Evolutionary conservation across 2,888 invertebrate genomes (phyloP).

Genomic region (Meiosimyza platycephala): DNA sequence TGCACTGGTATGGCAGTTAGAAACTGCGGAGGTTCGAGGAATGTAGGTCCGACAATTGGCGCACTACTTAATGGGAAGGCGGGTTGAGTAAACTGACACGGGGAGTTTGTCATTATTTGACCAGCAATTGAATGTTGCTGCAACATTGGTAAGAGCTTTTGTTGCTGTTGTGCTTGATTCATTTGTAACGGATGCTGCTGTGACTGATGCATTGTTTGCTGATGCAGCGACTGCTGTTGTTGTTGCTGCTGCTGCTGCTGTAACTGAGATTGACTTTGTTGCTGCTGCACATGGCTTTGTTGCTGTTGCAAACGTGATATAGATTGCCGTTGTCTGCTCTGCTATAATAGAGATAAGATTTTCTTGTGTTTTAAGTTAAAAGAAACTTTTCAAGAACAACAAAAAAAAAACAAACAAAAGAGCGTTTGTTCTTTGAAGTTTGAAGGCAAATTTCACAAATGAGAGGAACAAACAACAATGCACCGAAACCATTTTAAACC

Average conservation of each 20-base stretch:
- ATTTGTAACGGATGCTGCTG: slow-evolving; percentile 32
- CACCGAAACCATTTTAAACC: no score
- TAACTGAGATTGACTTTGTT: slow-evolving; percentile 45
- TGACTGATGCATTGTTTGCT: slow-evolving; percentile 37
- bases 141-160: slow-evolving; percentile 54
- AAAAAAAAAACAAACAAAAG: no score
- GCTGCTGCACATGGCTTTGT: slow-evolving; percentile 41
- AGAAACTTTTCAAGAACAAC: not conserved
- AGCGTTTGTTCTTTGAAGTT: no score
- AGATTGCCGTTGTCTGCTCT: slow-evolving; percentile 42
- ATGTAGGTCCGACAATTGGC: slow-evolving; percentile 60
- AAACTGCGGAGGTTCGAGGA: slow-evolving; percentile 70
- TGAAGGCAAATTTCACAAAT: no score
- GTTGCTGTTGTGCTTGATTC: slow-evolving; percentile 37
- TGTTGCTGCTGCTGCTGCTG: slow-evolving; percentile 50
- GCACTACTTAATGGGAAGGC: slow-evolving; percentile 68
- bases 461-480: no score
- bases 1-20: slow-evolving; percentile 72
- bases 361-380: not conserved
- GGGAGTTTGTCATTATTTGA: slow-evolving; percentile 54
- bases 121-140: slow-evolving; percentile 50
- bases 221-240: slow-evolving; percentile 29
- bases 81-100: slow-evolving; percentile 69
- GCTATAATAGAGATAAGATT: slow-evolving; percentile 4
- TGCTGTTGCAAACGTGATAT: slow-evolving; percentile 41